Conservation (phyloP, 2,888 invertebrate species). For the Cephus pygmeus region DNA sequence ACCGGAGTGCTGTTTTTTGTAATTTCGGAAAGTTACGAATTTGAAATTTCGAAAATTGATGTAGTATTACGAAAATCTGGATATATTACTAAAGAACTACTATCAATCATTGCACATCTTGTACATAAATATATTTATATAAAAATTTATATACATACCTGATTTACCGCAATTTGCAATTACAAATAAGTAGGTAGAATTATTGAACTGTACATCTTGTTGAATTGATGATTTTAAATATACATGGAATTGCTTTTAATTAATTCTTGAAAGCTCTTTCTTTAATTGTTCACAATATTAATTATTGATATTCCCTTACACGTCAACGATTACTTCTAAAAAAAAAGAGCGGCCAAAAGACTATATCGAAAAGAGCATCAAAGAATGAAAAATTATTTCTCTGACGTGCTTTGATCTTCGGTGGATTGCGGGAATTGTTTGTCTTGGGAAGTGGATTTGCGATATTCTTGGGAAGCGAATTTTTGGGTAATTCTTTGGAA, state of each 20-base stretch:
- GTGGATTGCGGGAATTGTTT: slow-evolving; percentile 8
- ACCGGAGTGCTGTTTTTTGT: slow-evolving; percentile 37
- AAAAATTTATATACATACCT: not conserved
- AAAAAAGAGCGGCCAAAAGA: slow-evolving; percentile 53
- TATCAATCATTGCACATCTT: not conserved
- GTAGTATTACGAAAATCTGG: not conserved
- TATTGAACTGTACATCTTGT: not conserved
- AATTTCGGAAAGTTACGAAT: not conserved
- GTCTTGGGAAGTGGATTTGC: not conserved
- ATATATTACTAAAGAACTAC: not conserved
- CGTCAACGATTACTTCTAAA: slow-evolving; percentile 39
- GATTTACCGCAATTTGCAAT: not conserved
- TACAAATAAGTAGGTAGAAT: not conserved
- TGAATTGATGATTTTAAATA: not conserved
- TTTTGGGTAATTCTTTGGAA: slow-evolving; percentile 5
- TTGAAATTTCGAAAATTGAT: no score
- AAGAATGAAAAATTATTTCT: slow-evolving; percentile 40
- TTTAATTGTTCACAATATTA: not conserved
- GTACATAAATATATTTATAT: not conserved
- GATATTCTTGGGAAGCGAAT: slow-evolving; percentile 8
- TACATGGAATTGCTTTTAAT: not conserved
- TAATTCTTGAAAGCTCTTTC: not conserved
- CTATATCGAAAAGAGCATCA: slow-evolving; percentile 49
- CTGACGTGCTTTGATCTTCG: slow-evolving; percentile 20
- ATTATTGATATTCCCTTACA: not conserved